Conservation (phyloP, 2,797 vertebrate species). For the Cynopterus sphinx region DNA sequence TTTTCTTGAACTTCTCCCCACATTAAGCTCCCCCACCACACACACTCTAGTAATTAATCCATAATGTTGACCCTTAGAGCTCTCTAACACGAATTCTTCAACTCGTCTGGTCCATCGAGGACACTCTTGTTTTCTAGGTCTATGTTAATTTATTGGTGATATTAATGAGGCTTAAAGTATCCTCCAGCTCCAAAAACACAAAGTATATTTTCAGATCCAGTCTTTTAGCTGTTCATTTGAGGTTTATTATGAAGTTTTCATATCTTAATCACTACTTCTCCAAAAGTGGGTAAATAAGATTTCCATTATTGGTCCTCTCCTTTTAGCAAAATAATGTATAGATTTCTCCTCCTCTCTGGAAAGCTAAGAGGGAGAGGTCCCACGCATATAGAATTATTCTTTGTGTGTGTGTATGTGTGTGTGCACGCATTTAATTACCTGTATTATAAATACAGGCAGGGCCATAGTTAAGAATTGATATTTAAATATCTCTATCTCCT, state of each 20-base stretch:
- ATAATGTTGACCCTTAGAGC: neutral
- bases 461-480: neutral
- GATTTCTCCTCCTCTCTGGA: accelerated
- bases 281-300: neutral
- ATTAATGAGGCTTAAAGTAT: neutral
- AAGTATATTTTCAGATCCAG: neutral
- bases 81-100: neutral
- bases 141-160: neutral
- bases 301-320: neutral
- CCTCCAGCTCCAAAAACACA: neutral
- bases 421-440: neutral
- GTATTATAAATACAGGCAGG: neutral
- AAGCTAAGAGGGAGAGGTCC: neutral
- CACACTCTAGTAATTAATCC: neutral
- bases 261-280: neutral
- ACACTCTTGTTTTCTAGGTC: neutral
- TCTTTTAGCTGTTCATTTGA: neutral
- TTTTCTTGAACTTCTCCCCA: neutral
- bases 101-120: neutral
- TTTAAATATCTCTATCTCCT: too few relatives aligned
- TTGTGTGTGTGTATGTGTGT: too few relatives aligned
- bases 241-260: neutral
- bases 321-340: neutral
- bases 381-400: neutral
- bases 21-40: neutral